Evolutionary conservation across 2,888 invertebrate species (phyloP).

Genomic region (Drosophila heteroneura): DNA sequence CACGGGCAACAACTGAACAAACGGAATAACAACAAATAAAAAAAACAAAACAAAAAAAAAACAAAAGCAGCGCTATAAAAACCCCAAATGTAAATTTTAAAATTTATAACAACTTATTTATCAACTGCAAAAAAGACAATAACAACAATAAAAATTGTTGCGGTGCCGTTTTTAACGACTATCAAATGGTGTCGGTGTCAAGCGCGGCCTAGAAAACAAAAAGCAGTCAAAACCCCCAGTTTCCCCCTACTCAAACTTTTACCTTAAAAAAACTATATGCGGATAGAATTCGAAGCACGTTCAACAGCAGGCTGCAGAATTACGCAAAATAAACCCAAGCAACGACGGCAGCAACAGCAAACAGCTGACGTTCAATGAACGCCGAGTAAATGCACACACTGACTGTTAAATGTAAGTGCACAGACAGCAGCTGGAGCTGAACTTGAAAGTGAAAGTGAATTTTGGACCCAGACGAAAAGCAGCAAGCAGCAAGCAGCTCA

Average conservation of each 20-base stretch:
- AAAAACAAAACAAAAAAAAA: background rate
- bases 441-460: constrained; percentile 82
- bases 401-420: constrained; percentile 68
- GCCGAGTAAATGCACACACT: constrained; percentile 61
- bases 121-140: constrained; percentile 26
- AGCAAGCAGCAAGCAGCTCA: constrained; percentile 13
- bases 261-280: constrained; percentile 7
- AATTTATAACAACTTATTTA: constrained; percentile 44
- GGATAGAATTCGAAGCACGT: constrained; percentile 57
- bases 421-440: constrained; percentile 60
- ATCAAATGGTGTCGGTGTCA: constrained; percentile 76
- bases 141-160: constrained; percentile 42
- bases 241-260: background rate
- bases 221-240: background rate
- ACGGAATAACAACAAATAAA: constrained; percentile 43
- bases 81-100: constrained; percentile 59
- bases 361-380: constrained; percentile 80
- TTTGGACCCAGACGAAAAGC: constrained; percentile 22
- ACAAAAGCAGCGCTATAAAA: constrained; percentile 34
- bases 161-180: constrained; percentile 60
- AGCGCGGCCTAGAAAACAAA: constrained; percentile 78
- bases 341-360: constrained; percentile 24
- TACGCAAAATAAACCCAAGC: constrained; percentile 67
- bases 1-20: constrained; percentile 66
- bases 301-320: constrained; percentile 53